A percentile compares a stretch with the other conserved stretches of the same genome.
These are phyloP conservation scores for Elephas maximus DNA, from an alignment of 2,113 vertebrate genomes.

Conservation along the genomic window DNA sequence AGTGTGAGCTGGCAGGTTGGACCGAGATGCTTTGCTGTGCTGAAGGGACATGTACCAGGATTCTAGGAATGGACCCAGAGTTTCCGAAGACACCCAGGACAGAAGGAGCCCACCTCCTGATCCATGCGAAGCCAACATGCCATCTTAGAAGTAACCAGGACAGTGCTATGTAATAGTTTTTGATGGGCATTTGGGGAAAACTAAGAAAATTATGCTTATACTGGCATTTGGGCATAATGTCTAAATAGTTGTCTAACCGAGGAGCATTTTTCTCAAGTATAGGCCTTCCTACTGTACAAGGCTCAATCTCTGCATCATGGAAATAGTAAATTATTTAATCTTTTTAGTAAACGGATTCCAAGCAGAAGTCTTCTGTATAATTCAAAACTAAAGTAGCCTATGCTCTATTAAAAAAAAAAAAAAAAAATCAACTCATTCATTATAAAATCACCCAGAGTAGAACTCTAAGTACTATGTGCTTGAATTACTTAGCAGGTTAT, in stretches of 20 bases:
- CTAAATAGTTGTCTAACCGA: background rate
- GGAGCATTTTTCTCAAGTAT: background rate
- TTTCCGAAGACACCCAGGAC: background rate
- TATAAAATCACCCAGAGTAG: conserved; percentile 75
- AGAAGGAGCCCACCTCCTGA: background rate
- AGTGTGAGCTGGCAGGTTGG: background rate
- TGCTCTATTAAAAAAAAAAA: conserved; percentile 64
- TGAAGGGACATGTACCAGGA: accelerated
- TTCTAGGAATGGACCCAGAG: background rate
- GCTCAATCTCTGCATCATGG: background rate
- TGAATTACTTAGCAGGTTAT: conserved; percentile 82
- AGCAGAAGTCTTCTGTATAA: conserved; percentile 74
- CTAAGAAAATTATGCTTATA: background rate
- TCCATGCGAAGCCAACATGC: accelerated
- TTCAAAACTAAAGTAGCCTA: conserved; percentile 65
- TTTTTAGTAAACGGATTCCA: conserved; percentile 62
- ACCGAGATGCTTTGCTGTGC: background rate
- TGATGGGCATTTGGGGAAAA: background rate
- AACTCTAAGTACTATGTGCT: conserved; percentile 61
- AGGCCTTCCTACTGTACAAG: background rate
- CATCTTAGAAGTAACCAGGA: background rate
- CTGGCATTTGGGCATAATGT: background rate
- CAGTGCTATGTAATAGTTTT: background rate
- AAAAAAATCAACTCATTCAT: conserved; percentile 66
- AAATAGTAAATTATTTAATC: conserved; percentile 79